phyloP scores from a whole-genome alignment of 2,113 vertebrate genomes.

The Mystacornis crossleyi region DNA sequence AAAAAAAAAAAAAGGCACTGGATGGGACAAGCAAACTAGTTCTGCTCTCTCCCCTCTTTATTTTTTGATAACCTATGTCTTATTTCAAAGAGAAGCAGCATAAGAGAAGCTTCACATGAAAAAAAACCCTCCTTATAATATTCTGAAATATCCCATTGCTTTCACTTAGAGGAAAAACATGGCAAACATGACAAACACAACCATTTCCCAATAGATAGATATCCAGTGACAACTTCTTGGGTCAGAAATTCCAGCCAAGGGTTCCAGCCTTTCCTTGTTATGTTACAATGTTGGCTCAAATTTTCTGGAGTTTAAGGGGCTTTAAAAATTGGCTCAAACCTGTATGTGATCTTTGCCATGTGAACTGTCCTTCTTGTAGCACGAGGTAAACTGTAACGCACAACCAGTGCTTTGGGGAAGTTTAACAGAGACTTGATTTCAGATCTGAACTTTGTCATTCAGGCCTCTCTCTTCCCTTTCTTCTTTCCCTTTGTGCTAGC shows the following conservation, averaged over 20 bases:
- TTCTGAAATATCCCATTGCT: not conserved
- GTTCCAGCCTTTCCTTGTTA: not conserved
- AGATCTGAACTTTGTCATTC: constrained; percentile 63
- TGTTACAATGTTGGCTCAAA: not conserved
- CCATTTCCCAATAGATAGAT: not conserved
- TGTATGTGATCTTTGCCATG: not conserved
- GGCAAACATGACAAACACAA: not conserved
- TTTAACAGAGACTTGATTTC: constrained; percentile 36
- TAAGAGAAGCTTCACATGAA: not conserved
- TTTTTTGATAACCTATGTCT: not conserved
- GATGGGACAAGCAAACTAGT: not conserved
- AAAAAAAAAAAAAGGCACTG: not conserved
- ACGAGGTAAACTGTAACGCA: not conserved
- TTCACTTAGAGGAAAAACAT: not conserved
- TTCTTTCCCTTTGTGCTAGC: constrained; percentile 64
- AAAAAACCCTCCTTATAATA: not conserved
- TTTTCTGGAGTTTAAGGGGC: not conserved
- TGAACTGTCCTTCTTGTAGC: not conserved
- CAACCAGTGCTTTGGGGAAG: constrained; percentile 23
- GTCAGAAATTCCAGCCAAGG: not conserved
- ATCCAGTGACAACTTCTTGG: not conserved
- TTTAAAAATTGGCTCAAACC: not conserved
- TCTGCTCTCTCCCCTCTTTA: fast-evolving
- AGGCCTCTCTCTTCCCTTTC: constrained; percentile 58
- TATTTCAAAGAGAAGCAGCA: not conserved